Percentiles rank a stretch among this genome's conserved stretches.
These are phyloP conservation scores for Cryptops parisi DNA, from an alignment of 2,888 invertebrate genomes.

Conservation along the genomic window DNA sequence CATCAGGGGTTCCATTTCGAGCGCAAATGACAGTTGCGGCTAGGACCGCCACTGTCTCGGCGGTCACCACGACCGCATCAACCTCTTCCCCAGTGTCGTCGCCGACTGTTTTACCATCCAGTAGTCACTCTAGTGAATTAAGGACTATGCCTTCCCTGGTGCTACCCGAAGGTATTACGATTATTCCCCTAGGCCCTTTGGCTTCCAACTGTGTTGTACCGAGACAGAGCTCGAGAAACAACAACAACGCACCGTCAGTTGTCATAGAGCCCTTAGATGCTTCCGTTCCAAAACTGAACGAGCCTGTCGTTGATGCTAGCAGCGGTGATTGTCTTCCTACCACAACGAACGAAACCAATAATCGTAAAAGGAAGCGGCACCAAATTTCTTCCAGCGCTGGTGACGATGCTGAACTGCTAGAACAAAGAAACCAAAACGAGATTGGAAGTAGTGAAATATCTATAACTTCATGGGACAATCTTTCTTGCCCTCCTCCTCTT, in stretches of 20 bases:
- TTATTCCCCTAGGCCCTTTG: conserved; percentile 5
- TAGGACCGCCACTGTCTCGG: neutral
- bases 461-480: neutral
- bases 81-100: neutral
- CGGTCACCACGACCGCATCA: neutral
- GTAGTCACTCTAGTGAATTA: neutral
- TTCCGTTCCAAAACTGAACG: neutral
- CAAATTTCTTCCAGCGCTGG: neutral
- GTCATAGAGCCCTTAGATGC: conserved; percentile 3
- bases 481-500: neutral
- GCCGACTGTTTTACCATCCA: neutral
- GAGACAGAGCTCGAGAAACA: neutral
- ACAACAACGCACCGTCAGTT: conserved; percentile 5
- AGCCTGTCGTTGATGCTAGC: neutral
- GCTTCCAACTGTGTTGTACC: neutral
- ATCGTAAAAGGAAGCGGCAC: neutral
- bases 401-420: neutral
- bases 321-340: neutral
- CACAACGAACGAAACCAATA: neutral
- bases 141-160: conserved; percentile 3
- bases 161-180: conserved; percentile 11
- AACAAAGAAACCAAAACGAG: neutral
- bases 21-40: too few species aligned
- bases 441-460: too few species aligned
- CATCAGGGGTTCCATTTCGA: neutral